A percentile compares a stretch with the other conserved stretches of the same genome.
phyloP scores from a whole-genome alignment of 2,113 vertebrate species.

The Labeo catla region DNA sequence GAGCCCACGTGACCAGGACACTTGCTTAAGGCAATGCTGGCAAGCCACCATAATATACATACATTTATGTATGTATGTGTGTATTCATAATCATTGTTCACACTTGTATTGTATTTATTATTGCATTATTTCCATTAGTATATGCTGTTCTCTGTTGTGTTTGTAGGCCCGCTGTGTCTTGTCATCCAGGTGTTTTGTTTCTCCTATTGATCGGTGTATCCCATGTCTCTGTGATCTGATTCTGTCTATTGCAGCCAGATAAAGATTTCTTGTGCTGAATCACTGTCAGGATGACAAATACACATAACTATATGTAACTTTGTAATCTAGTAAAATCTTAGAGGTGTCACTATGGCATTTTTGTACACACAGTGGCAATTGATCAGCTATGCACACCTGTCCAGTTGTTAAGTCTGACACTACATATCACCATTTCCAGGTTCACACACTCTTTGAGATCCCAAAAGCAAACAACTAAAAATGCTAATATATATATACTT shows the following conservation, averaged over 20 bases:
- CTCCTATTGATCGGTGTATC: constrained; percentile 16
- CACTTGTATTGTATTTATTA: neutral
- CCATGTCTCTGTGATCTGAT: constrained; percentile 16
- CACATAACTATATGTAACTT: constrained; percentile 14
- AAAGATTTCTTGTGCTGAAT: neutral
- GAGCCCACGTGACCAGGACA: neutral
- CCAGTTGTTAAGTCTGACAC: neutral
- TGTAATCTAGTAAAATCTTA: neutral
- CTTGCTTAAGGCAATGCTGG: neutral
- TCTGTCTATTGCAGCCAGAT: constrained; percentile 10
- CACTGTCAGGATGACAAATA: constrained; percentile 19
- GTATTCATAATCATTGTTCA: neutral
- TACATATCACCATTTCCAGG: neutral
- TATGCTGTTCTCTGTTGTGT: neutral
- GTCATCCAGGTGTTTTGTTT: constrained; percentile 13
- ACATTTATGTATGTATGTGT: neutral
- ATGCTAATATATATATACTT: neutral
- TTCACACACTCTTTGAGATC: neutral
- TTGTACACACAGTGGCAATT: neutral
- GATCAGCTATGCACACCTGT: neutral
- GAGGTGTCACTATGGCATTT: neutral
- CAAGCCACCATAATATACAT: constrained; percentile 16
- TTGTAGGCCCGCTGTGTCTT: neutral
- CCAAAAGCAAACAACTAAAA: neutral
- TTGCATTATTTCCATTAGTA: neutral